Conservation (phyloP, 2,797 vertebrate genomes). For the Fistularia commersonii region DNA sequence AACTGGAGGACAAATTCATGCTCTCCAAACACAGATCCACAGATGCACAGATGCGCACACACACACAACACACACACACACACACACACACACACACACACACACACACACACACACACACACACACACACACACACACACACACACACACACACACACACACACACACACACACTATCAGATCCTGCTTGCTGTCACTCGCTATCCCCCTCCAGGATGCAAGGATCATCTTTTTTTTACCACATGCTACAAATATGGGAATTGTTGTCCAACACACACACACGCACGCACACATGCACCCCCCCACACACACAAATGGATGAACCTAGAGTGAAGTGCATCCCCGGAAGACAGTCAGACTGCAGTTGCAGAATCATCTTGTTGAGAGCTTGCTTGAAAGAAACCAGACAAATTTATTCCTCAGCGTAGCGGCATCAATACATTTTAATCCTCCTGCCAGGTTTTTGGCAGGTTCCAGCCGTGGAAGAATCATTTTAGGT, state of each 20-base stretch:
- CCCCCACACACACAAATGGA: background rate
- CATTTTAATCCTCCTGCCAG: constrained; percentile 32
- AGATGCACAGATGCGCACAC: no score
- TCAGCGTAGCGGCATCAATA: constrained; percentile 37
- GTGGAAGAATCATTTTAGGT: constrained; percentile 34
- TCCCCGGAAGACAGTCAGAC: background rate
- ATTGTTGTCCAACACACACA: no score
- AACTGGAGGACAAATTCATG: constrained; percentile 13
- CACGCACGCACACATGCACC: no score
- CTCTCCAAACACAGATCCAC: constrained; percentile 6
- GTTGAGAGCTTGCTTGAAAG: constrained; percentile 4
- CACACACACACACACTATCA: constrained; percentile 17
- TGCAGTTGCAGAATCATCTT: no score
- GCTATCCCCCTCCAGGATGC: constrained; percentile 26
- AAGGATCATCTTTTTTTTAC: no score
- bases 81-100: constrained; percentile 2
- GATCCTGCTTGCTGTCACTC: constrained; percentile 29
- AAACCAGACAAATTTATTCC: constrained; percentile 40
- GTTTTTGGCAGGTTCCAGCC: constrained; percentile 45
- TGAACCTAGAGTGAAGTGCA: background rate
- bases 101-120: background rate
- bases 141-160: background rate
- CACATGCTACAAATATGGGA: no score
- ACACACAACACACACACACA: no score
- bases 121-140: constrained; percentile 1